These are phyloP conservation scores for Listronotus oregonensis DNA, from an alignment of 1,140 invertebrate species.

Conservation along the genomic window DNA sequence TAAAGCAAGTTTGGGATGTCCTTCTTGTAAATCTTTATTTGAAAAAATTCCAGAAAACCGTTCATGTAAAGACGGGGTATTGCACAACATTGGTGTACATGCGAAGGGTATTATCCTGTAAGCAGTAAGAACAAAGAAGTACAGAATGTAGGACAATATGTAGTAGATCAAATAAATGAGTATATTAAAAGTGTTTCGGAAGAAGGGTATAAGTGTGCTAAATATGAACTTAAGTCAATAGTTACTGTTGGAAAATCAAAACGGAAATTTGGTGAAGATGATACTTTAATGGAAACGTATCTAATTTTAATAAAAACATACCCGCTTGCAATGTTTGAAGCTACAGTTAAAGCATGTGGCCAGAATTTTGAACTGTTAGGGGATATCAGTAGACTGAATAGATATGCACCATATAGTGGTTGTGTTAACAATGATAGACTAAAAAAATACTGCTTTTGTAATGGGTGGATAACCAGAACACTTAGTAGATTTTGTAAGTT, in stretches of 20 bases:
- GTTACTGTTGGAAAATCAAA: slow-evolving; percentile 52
- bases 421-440: slow-evolving; percentile 60
- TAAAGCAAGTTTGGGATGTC: slow-evolving; percentile 61
- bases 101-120: slow-evolving; percentile 61
- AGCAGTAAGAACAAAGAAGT: slow-evolving; percentile 57
- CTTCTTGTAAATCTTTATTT: too few relatives aligned
- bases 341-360: slow-evolving; percentile 56
- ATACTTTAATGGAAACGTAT: slow-evolving; percentile 10
- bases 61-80: slow-evolving; percentile 74
- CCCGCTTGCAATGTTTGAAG: slow-evolving; percentile 66
- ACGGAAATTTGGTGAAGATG: slow-evolving; percentile 7
- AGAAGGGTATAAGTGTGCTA: slow-evolving; percentile 55
- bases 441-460: slow-evolving; percentile 64
- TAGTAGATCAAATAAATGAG: slow-evolving; percentile 54
- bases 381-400: too few relatives aligned
- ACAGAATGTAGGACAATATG: slow-evolving; percentile 57
- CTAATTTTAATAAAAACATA: slow-evolving; percentile 60
- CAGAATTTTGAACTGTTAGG: slow-evolving; percentile 54
- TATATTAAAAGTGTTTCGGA: slow-evolving; percentile 50
- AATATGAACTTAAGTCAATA: slow-evolving; percentile 57
- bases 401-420: slow-evolving; percentile 60
- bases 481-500: slow-evolving; percentile 23
- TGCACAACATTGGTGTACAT: slow-evolving; percentile 82
- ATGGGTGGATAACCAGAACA: slow-evolving; percentile 24
- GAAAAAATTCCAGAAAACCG: slow-evolving; percentile 65